phyloP scores from a whole-genome alignment of 2,797 vertebrate genomes.

The Anas georgica region DNA sequence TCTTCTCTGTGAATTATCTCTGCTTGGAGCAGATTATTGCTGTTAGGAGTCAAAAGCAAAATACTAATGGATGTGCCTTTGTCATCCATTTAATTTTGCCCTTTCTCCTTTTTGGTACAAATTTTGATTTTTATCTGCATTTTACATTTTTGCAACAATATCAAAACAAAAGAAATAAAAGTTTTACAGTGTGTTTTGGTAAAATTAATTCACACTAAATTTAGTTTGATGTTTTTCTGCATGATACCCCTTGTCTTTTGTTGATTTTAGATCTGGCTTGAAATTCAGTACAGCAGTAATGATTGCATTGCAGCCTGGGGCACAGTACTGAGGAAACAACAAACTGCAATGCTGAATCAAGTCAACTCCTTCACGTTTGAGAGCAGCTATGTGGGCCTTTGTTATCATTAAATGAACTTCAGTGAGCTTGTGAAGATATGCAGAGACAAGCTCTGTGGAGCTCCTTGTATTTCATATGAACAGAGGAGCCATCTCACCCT shows the following conservation, averaged over 20 bases:
- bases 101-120: neutral
- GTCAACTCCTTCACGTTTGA: conserved; percentile 5
- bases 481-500: neutral
- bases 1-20: neutral
- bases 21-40: neutral
- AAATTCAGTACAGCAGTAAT: neutral
- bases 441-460: neutral
- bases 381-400: neutral
- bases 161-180: neutral
- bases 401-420: conserved; percentile 4
- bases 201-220: neutral
- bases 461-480: neutral
- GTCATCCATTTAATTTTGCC: neutral
- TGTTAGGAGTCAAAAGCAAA: neutral
- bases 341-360: neutral
- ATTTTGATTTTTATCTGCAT: neutral
- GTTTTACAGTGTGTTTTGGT: neutral
- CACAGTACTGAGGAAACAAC: neutral
- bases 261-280: neutral
- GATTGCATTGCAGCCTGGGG: neutral
- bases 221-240: neutral
- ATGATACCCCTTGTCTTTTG: neutral
- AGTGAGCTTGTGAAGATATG: neutral
- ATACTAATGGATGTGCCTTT: neutral
- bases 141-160: neutral